Percentiles rank a stretch among this genome's conserved stretches.
Evolutionary conservation across 2,113 vertebrate genomes (phyloP).

Genomic region (Gnathonemus echidnorhynchus): DNA sequence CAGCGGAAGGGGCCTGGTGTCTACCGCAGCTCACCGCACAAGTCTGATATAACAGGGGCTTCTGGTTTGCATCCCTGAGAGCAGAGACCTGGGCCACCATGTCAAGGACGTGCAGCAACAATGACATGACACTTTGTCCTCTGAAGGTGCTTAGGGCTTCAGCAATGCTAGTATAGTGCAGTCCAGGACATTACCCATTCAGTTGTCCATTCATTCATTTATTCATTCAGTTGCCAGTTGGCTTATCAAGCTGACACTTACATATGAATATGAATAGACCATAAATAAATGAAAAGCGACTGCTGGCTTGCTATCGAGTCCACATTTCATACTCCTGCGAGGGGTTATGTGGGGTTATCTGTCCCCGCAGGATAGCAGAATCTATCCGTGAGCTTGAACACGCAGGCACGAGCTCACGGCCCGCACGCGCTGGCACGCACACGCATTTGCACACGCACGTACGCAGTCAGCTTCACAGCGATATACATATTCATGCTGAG

Average conservation of each 20-base stretch:
- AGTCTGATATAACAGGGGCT: too few relatives aligned
- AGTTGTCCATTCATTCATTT: neutral
- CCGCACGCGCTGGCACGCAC: neutral
- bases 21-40: neutral
- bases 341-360: neutral
- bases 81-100: neutral
- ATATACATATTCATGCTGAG: slow-evolving; percentile 17
- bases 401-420: neutral
- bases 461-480: neutral
- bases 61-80: neutral
- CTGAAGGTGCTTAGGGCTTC: neutral
- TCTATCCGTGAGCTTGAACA: neutral
- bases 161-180: neutral
- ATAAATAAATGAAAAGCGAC: neutral
- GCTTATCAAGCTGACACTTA: neutral
- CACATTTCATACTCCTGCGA: neutral
- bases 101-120: neutral
- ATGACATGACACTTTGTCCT: neutral
- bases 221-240: neutral
- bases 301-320: neutral
- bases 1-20: neutral
- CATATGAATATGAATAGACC: neutral
- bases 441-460: neutral
- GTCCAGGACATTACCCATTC: neutral
- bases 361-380: neutral